phyloP scores from a whole-genome alignment of 1,140 invertebrate species.

The Hypothenemus hampei region DNA sequence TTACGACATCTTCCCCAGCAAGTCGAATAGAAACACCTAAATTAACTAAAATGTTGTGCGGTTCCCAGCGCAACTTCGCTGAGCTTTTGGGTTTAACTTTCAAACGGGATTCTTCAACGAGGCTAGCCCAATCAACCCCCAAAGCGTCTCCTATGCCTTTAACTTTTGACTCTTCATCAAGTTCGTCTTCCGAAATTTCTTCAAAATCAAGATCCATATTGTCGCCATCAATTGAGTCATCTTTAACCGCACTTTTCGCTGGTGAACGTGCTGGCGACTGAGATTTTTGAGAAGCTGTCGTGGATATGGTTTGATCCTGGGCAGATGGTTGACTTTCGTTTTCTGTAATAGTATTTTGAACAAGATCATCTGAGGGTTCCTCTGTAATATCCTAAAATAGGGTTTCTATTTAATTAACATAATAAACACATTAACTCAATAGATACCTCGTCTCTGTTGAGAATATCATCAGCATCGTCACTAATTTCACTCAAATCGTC shows the following conservation, averaged over 20 bases:
- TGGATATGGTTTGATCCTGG: conserved; percentile 5
- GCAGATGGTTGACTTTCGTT: neutral
- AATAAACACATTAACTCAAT: neutral
- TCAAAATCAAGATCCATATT: conserved; percentile 79
- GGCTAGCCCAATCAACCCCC: conserved; percentile 87
- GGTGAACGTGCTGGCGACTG: conserved; percentile 29
- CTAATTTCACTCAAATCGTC: conserved; percentile 82
- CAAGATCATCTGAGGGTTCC: conserved; percentile 8
- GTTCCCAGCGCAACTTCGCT: conserved; percentile 70
- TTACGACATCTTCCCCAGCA: conserved; percentile 55
- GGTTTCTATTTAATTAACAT: neutral
- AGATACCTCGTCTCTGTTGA: conserved; percentile 68
- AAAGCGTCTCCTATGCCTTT: conserved; percentile 78
- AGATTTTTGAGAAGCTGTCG: conserved; percentile 32
- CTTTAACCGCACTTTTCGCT: conserved; percentile 31
- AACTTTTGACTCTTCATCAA: conserved; percentile 68
- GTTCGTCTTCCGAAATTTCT: conserved; percentile 83
- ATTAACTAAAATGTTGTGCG: conserved; percentile 43
- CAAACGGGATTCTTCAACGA: conserved; percentile 64
- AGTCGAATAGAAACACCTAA: conserved; percentile 29
- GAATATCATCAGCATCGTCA: conserved; percentile 79
- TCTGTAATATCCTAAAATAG: conserved; percentile 26
- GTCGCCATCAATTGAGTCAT: conserved; percentile 49
- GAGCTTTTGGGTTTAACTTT: conserved; percentile 49
- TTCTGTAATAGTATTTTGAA: neutral